Evolutionary conservation across 2,797 vertebrate species (phyloP).

Genomic region (Gymnoscopelus microlampas): DNA sequence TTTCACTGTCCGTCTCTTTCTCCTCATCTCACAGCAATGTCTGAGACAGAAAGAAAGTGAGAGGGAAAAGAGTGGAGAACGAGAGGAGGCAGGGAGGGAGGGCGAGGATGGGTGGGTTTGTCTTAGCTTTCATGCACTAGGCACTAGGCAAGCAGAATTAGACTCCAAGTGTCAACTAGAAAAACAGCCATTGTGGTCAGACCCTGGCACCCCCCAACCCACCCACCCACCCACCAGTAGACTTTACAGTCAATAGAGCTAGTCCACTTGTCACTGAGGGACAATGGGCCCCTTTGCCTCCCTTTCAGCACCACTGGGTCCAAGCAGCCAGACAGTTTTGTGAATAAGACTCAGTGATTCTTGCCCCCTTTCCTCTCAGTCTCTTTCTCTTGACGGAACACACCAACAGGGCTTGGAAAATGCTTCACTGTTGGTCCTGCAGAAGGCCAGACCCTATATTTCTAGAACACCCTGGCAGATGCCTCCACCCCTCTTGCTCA

Average conservation of each 20-base stretch:
- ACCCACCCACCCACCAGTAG: constrained; percentile 66
- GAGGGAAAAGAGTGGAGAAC: constrained; percentile 41
- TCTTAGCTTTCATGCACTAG: constrained; percentile 75
- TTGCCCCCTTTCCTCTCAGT: constrained; percentile 75
- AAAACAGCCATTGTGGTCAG: constrained; percentile 79
- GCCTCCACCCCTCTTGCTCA: constrained; percentile 47
- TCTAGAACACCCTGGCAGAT: constrained; percentile 49
- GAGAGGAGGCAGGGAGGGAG: constrained; percentile 36
- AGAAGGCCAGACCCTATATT: constrained; percentile 73
- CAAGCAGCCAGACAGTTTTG: constrained; percentile 79
- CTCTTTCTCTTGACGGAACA: constrained; percentile 74
- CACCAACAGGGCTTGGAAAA: constrained; percentile 81
- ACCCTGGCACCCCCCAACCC: constrained; percentile 53
- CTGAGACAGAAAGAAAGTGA: constrained; percentile 61
- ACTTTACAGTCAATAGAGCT: constrained; percentile 87
- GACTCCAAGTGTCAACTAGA: constrained; percentile 82
- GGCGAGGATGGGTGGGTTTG: constrained; percentile 56
- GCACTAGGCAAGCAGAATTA: constrained; percentile 78
- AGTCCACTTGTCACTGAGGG: constrained; percentile 84
- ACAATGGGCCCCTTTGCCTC: constrained; percentile 81
- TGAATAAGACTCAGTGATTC: constrained; percentile 80
- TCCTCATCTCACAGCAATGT: constrained; percentile 54
- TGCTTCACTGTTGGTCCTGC: constrained; percentile 77
- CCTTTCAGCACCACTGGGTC: constrained; percentile 78
- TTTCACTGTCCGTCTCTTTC: constrained; percentile 35